These are phyloP conservation scores for Pavo muticus DNA, from an alignment of 2,113 vertebrate genomes.

Conservation along the genomic window DNA sequence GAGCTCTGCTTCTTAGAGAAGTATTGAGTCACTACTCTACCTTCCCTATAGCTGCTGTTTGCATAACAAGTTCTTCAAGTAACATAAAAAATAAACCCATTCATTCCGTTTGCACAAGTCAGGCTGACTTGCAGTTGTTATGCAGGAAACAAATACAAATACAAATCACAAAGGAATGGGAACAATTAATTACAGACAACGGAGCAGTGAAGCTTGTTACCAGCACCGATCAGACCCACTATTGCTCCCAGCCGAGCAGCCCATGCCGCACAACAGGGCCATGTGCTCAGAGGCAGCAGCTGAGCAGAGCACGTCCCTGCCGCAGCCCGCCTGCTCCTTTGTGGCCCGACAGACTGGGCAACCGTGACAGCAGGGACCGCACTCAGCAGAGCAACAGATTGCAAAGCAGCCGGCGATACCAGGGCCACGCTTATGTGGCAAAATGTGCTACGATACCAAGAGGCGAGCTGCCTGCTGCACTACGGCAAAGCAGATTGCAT, in stretches of 20 bases:
- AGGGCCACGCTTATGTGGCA: neutral
- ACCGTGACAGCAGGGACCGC: conserved; percentile 29
- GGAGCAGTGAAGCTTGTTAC: neutral
- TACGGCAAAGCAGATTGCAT: conserved; percentile 36
- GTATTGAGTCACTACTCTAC: neutral
- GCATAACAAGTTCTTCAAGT: neutral
- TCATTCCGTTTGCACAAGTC: neutral
- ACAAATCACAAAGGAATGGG: neutral
- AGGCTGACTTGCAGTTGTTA: neutral
- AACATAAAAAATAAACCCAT: accelerated
- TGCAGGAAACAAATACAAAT: neutral
- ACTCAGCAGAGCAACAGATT: conserved; percentile 35
- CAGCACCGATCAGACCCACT: neutral
- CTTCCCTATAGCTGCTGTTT: neutral
- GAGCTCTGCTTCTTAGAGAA: neutral
- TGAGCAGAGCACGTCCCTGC: neutral
- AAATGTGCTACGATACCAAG: neutral
- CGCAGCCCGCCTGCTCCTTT: conserved; percentile 10
- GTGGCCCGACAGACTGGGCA: neutral
- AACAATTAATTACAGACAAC: neutral
- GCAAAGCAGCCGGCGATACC: conserved; percentile 12
- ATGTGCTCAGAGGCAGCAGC: neutral
- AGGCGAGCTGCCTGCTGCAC: conserved; percentile 28
- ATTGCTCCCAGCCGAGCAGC: neutral
- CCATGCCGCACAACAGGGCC: neutral